Percentiles rank a stretch among this genome's conserved stretches.
phyloP scores from a whole-genome alignment of 2,888 invertebrate genomes.

The Graphium colonna region DNA sequence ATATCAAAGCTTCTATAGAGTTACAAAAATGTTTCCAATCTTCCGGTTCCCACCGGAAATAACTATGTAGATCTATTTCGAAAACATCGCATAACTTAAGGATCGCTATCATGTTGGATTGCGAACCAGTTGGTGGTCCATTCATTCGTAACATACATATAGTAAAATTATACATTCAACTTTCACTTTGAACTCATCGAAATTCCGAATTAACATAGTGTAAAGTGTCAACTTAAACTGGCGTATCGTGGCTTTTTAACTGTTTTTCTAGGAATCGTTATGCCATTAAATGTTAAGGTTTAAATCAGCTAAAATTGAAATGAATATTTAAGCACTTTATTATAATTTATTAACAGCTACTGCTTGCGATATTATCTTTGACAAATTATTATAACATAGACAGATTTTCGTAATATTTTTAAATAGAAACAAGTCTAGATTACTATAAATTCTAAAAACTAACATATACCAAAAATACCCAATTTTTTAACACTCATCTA shows the following conservation, averaged over 20 bases:
- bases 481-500: too few relatives aligned
- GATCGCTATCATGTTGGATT: background rate
- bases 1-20: too few relatives aligned
- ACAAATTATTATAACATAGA: too few relatives aligned
- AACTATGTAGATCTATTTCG: background rate
- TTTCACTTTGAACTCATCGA: constrained; percentile 28
- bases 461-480: too few relatives aligned
- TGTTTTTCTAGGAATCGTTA: background rate
- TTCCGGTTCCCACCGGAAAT: too few relatives aligned
- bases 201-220: constrained; percentile 12
- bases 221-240: background rate
- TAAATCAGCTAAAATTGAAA: background rate
- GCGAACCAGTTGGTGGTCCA: background rate
- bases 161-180: constrained; percentile 24
- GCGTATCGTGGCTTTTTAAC: background rate
- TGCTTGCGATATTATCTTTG: too few relatives aligned
- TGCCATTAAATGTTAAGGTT: background rate
- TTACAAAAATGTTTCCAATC: background rate
- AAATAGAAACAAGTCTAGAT: too few relatives aligned
- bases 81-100: background rate
- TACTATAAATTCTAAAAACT: too few relatives aligned
- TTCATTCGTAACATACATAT: constrained; percentile 13
- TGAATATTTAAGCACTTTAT: too few relatives aligned
- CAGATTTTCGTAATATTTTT: too few relatives aligned
- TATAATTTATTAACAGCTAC: too few relatives aligned